phyloP scores from a whole-genome alignment of 2,888 invertebrate species.

The Eupithecia dodoneata region DNA sequence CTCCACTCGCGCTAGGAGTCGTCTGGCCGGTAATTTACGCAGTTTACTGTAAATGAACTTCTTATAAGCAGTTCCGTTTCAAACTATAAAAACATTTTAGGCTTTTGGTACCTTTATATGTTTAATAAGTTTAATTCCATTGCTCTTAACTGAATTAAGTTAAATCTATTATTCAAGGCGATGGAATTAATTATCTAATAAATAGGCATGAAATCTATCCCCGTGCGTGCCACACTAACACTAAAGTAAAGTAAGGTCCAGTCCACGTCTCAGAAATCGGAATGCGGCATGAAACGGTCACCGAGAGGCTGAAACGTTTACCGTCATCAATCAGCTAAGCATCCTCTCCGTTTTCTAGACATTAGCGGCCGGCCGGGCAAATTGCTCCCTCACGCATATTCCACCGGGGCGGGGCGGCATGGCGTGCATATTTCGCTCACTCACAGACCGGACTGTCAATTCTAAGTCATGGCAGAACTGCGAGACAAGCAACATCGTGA shows the following conservation, averaged over 20 bases:
- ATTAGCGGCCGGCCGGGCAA: conserved; percentile 12
- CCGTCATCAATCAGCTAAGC: conserved; percentile 24
- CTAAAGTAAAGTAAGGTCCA: neutral
- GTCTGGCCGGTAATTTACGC: neutral
- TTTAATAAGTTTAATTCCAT: neutral
- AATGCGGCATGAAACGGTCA: neutral
- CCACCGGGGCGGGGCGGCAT: neutral
- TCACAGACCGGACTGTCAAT: neutral
- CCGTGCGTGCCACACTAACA: neutral
- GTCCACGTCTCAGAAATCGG: neutral
- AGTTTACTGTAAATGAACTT: neutral
- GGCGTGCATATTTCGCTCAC: neutral
- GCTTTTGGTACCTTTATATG: neutral
- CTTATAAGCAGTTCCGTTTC: neutral
- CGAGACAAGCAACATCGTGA: neutral
- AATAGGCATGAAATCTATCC: neutral
- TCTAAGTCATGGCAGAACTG: neutral
- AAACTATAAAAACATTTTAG: neutral
- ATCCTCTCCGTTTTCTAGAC: conserved; percentile 20
- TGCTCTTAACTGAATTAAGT: too few species aligned
- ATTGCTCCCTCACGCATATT: conserved; percentile 19
- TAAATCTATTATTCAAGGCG: too few species aligned
- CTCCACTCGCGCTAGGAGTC: neutral
- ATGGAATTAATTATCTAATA: too few species aligned
- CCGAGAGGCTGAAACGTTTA: conserved; percentile 14